Percentiles rank a stretch among this genome's conserved stretches.
These are phyloP conservation scores for Peromyscus aztecus DNA, from an alignment of 2,797 vertebrate genomes.

Conservation along the genomic window DNA sequence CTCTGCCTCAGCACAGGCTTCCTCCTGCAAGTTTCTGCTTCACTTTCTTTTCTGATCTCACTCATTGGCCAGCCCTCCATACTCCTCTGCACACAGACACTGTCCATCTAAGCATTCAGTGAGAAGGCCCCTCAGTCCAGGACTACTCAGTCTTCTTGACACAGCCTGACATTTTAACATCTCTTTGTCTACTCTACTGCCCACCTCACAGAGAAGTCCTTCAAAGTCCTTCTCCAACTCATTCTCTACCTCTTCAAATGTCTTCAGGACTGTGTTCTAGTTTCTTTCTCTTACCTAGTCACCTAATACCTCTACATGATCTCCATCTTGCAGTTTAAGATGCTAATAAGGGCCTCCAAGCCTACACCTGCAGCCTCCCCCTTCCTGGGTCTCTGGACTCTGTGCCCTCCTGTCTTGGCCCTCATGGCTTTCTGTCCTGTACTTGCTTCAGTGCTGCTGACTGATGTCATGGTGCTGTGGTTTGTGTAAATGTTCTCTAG, in stretches of 20 bases:
- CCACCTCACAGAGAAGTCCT: background rate
- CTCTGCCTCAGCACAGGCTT: background rate
- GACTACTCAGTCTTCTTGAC: background rate
- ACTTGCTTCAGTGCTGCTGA: background rate
- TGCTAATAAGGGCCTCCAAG: background rate
- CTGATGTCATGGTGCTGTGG: background rate
- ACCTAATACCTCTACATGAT: background rate
- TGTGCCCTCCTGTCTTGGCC: background rate
- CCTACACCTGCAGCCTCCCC: background rate
- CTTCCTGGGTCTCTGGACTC: background rate
- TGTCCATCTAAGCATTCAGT: accelerated
- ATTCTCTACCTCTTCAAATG: background rate
- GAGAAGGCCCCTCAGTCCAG: background rate
- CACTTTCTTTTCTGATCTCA: background rate
- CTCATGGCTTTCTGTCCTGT: background rate
- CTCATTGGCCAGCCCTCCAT: background rate
- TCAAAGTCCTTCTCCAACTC: background rate
- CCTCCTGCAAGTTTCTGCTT: background rate
- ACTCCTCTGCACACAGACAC: background rate
- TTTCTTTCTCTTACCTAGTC: background rate
- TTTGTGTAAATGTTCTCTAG: background rate
- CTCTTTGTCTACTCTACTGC: background rate
- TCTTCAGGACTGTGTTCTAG: background rate
- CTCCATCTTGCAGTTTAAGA: background rate
- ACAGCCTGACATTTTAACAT: background rate